Percentiles rank a stretch among this genome's conserved stretches.
Conservation (phyloP, 2,797 vertebrate genomes). For the Sebastes oblongus region DNA sequence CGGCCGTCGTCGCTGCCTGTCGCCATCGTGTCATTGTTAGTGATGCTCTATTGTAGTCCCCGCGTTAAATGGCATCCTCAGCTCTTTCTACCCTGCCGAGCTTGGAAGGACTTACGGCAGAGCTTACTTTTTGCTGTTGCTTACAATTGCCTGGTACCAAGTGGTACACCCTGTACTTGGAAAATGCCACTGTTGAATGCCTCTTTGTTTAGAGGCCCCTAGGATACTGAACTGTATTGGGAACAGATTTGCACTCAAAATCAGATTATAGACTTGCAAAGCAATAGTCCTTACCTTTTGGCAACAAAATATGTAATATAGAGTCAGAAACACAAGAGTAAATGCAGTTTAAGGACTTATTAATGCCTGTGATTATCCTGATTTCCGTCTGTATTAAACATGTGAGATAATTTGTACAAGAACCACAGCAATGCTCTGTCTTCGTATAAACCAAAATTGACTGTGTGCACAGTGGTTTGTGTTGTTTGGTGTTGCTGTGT, state of each 20-base stretch:
- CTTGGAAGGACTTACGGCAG: constrained; percentile 20
- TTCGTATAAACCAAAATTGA: not conserved
- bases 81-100: constrained; percentile 13
- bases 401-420: not conserved
- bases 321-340: not conserved
- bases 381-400: not conserved
- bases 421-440: not conserved
- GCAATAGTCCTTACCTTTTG: not conserved
- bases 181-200: constrained; percentile 28
- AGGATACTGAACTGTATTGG: not conserved
- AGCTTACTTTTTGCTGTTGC: constrained; percentile 16
- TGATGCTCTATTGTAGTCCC: constrained; percentile 19
- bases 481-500: not conserved
- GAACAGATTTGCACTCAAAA: not conserved
- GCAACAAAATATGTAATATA: not conserved
- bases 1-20: constrained; percentile 10
- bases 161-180: constrained; percentile 16
- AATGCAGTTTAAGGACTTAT: not conserved
- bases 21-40: constrained; percentile 49
- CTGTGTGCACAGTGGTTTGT: not conserved
- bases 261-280: not conserved
- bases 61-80: constrained; percentile 8
- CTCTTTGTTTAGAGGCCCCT: constrained; percentile 32
- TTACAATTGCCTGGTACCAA: constrained; percentile 22
- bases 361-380: not conserved